Base-by-base conservation (phyloP, 2,888 invertebrate species). In the Tachina fera region DNA sequence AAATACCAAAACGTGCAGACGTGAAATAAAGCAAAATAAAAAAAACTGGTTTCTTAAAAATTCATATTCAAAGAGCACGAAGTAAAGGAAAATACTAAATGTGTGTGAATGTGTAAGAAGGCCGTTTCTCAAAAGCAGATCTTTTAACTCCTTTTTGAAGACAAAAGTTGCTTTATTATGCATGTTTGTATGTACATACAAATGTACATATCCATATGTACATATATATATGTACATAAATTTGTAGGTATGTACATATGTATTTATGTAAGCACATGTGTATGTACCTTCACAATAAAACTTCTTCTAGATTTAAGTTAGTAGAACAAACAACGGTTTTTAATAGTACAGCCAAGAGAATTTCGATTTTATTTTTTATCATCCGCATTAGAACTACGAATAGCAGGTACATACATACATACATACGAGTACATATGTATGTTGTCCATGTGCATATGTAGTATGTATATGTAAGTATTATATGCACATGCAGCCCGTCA, bases 271-370 rank as follows among this genome's bases (percentile, higher is more conserved):
- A 16, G 8, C 1, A 10, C 3, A 1, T 10, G 3, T 14, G 14
- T 51, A 11, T 14, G 10, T 82, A 70, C 74, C 82, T 72, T 84
- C 61, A 70, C 72, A 74, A 58, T 19, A 49, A 63, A 60, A 76
- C 61, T 53, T 63, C 74, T 75, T 65, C 53, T 58, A 72, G 77
- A 82, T 85, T 75, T 82, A 82, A 85, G 85, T 85, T 76, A 85
- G 82, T 85, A 74, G 85, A 85, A 85, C 85, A 85, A 82, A 74
- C 70, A 85, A 82, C 82, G 76, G 84, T 22, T 67, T 68, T 58
- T 81, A 70, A 51, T 85, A 74, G 60, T 39, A 65, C 47, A 71
- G 67, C 31, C 43, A 60, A 58, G 67, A 60, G 58, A 56, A 58
- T 70, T 70, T 70, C 9, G 56, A 53, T 45, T 70, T 75, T 61